Conservation (phyloP, 2,888 invertebrate genomes). For the Odontocerum albicorne region DNA sequence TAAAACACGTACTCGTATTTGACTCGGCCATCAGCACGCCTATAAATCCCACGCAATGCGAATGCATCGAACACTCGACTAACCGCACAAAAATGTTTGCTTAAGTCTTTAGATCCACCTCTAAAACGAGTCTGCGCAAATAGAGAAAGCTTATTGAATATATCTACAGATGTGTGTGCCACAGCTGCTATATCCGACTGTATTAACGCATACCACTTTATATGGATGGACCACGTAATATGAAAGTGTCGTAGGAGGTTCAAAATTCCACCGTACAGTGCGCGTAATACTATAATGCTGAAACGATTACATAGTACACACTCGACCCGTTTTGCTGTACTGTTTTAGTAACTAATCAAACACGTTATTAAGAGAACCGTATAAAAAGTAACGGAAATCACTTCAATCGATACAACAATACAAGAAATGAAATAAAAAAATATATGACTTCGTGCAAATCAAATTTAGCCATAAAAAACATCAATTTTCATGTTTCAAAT, state of each 20-base stretch:
- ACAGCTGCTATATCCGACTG: not conserved
- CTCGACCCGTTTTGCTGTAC: not conserved
- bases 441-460: no score
- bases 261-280: conserved; percentile 8
- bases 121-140: conserved; percentile 15
- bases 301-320: conserved; percentile 5
- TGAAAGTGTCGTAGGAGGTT: conserved; percentile 17
- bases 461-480: no score
- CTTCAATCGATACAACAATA: no score
- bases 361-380: no score
- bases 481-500: no score
- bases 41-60: no score
- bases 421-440: no score
- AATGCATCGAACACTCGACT: not conserved
- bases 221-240: conserved; percentile 22
- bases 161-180: not conserved
- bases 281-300: conserved; percentile 3
- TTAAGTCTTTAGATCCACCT: conserved; percentile 12
- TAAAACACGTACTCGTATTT: no score
- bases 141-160: conserved; percentile 20
- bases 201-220: conserved; percentile 14
- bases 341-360: no score
- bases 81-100: conserved; percentile 9
- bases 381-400: no score
- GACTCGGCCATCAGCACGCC: no score